Percentiles rank a stretch among this genome's conserved stretches.
phyloP scores from a whole-genome alignment of 2,888 invertebrate genomes.

The Boloria euphrosyne region DNA sequence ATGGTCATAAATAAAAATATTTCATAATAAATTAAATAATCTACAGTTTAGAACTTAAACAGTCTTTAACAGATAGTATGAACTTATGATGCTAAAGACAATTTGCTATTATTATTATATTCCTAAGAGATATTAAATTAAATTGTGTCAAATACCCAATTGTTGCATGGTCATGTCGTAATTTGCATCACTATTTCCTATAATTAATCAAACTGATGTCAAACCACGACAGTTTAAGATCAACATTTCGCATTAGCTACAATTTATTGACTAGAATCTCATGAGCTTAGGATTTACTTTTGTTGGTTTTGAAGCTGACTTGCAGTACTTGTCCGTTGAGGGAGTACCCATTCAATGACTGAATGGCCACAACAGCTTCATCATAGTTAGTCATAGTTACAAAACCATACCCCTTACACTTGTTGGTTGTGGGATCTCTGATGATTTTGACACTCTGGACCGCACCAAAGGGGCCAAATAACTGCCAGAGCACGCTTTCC shows the following conservation, averaged over 20 bases:
- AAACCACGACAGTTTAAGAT: slow-evolving; percentile 79
- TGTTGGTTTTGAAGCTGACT: slow-evolving; percentile 98
- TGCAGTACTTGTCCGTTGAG: slow-evolving; percentile 97
- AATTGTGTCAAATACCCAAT: slow-evolving; percentile 31
- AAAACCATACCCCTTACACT: slow-evolving; percentile 99
- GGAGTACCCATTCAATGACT: slow-evolving; percentile 97
- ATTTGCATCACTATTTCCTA: slow-evolving; percentile 63
- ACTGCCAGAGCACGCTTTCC: slow-evolving; percentile 95
- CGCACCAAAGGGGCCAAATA: slow-evolving; percentile 98
- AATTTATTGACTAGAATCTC: slow-evolving; percentile 81
- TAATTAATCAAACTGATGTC: slow-evolving; percentile 58
- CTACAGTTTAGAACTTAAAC: too few species aligned
- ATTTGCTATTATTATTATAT: slow-evolving; percentile 13
- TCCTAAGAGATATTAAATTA: slow-evolving; percentile 7
- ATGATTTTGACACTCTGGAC: slow-evolving; percentile 98
- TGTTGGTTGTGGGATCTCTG: slow-evolving; percentile 96
- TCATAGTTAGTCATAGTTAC: slow-evolving; percentile 99
- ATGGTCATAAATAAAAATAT: slow-evolving; percentile 10
- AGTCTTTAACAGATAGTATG: too few species aligned
- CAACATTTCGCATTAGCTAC: slow-evolving; percentile 81
- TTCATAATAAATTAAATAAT: background rate
- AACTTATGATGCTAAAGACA: background rate
- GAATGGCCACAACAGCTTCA: slow-evolving; percentile 97
- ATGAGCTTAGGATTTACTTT: slow-evolving; percentile 86
- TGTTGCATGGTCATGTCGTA: slow-evolving; percentile 57